These are phyloP conservation scores for Telenomus remus DNA, from an alignment of 1,140 invertebrate genomes.

Conservation along the genomic window DNA sequence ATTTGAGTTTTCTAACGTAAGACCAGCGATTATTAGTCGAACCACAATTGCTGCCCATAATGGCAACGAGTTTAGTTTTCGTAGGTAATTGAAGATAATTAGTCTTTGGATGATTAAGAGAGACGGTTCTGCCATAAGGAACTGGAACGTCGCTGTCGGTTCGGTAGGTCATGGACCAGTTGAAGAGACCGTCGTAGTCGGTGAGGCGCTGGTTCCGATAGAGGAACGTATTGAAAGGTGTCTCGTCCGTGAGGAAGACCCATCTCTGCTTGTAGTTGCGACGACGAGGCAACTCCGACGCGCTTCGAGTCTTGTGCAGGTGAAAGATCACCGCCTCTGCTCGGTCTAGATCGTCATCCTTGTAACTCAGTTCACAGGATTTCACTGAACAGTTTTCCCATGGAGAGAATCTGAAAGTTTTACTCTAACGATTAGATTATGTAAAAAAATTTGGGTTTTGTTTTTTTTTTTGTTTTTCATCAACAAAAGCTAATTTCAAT, in stretches of 20 bases:
- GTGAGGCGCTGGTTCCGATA: conserved; percentile 62
- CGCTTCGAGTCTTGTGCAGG: conserved; percentile 73
- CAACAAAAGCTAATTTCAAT: too few relatives aligned
- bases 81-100: conserved; percentile 7
- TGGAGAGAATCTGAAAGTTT: conserved; percentile 68
- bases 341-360: conserved; percentile 64
- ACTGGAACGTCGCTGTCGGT: conserved; percentile 82
- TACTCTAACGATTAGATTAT: neutral
- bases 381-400: conserved; percentile 77
- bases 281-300: conserved; percentile 66
- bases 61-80: conserved; percentile 73
- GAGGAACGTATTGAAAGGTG: conserved; percentile 77
- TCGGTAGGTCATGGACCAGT: conserved; percentile 87
- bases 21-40: conserved; percentile 77
- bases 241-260: conserved; percentile 80
- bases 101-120: conserved; percentile 6
- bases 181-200: conserved; percentile 79
- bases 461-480: too few relatives aligned
- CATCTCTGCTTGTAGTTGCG: conserved; percentile 75
- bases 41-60: conserved; percentile 81
- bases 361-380: conserved; percentile 76
- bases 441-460: too few relatives aligned
- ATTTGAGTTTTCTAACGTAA: conserved; percentile 78
- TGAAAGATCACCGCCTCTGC: conserved; percentile 79
- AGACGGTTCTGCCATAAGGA: conserved; percentile 79